phyloP scores from a whole-genome alignment of 2,113 vertebrate genomes.

The Gavialis gangeticus region DNA sequence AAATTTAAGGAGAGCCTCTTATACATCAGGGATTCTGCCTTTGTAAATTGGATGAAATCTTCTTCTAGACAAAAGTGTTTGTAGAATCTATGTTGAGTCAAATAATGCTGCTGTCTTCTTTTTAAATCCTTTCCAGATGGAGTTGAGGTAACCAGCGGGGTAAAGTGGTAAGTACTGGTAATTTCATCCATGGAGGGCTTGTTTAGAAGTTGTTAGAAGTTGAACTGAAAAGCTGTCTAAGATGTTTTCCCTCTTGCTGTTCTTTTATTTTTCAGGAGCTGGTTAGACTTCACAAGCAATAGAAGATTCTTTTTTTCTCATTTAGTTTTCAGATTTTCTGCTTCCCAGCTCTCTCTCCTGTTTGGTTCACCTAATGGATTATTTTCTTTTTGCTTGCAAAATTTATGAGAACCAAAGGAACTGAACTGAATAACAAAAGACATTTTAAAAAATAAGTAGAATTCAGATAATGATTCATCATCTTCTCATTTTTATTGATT shows the following conservation, averaged over 20 bases:
- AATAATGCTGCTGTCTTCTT: background rate
- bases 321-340: background rate
- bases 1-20: background rate
- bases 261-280: background rate
- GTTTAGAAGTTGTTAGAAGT: background rate
- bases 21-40: background rate
- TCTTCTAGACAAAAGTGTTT: background rate
- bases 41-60: background rate
- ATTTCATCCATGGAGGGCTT: background rate
- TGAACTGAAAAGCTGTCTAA: background rate
- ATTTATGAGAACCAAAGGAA: background rate
- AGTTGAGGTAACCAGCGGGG: background rate
- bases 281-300: background rate
- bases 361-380: background rate
- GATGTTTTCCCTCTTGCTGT: background rate
- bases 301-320: too few species aligned
- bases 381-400: background rate
- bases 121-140: background rate
- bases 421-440: background rate
- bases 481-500: background rate
- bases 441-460: background rate
- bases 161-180: background rate
- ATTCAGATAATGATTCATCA: background rate
- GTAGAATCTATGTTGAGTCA: background rate
- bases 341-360: background rate